phyloP scores from a whole-genome alignment of 2,797 vertebrate species.

The Hypotaenidia okinawae region DNA sequence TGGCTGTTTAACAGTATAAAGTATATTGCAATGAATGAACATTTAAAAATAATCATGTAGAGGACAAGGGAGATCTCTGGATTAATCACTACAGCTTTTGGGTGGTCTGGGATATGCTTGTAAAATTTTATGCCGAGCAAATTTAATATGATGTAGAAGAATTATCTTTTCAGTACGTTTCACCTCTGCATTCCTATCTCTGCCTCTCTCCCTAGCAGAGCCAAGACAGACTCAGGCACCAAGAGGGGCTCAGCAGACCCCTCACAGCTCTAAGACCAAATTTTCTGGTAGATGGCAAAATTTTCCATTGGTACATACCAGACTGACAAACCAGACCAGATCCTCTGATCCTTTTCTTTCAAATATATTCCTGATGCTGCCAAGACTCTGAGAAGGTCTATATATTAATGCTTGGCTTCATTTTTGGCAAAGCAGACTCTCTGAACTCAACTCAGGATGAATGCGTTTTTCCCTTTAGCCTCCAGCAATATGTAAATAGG shows the following conservation, averaged over 20 bases:
- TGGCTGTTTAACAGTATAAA: slow-evolving; percentile 30
- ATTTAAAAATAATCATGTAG: neutral
- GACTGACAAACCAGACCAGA: slow-evolving; percentile 35
- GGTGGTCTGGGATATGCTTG: slow-evolving; percentile 12
- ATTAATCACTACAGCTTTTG: slow-evolving; percentile 3
- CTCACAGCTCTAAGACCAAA: neutral
- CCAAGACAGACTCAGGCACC: neutral
- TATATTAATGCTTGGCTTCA: slow-evolving; percentile 48
- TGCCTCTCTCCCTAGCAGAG: neutral
- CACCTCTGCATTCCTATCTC: neutral
- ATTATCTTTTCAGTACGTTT: slow-evolving; percentile 10
- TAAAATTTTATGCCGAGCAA: slow-evolving; percentile 25
- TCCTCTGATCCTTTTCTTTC: slow-evolving; percentile 26
- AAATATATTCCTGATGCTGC: slow-evolving; percentile 35
- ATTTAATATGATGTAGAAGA: slow-evolving; percentile 27
- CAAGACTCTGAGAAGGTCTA: slow-evolving; percentile 1
- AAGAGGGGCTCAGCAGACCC: neutral
- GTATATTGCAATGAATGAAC: neutral
- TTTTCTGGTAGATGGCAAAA: neutral
- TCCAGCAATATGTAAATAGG: slow-evolving; percentile 62
- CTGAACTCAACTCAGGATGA: slow-evolving; percentile 45
- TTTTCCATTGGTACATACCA: slow-evolving; percentile 45
- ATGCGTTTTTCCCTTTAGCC: slow-evolving; percentile 24
- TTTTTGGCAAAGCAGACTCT: slow-evolving; percentile 57
- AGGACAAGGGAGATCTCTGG: neutral